These are phyloP conservation scores for Eretmochelys imbricata DNA, from an alignment of 2,113 vertebrate species.

Conservation along the genomic window DNA sequence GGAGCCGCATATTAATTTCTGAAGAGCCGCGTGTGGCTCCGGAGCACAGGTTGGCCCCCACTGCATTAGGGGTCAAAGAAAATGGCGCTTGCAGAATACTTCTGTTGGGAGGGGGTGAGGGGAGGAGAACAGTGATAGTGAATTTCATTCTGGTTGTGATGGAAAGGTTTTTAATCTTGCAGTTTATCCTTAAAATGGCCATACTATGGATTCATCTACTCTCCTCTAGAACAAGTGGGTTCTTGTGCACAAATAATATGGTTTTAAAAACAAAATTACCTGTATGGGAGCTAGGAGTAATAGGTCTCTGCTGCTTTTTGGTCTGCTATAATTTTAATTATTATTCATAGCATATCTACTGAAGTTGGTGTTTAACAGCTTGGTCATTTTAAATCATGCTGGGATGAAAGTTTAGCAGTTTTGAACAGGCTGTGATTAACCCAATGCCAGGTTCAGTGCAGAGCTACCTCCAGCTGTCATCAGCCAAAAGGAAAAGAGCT, in stretches of 20 bases:
- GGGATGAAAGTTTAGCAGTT: neutral
- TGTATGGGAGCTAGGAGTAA: neutral
- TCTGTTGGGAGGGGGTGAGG: too few species aligned
- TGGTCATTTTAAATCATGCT: neutral
- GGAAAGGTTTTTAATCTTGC: neutral
- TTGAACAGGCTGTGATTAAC: neutral
- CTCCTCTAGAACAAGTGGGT: neutral
- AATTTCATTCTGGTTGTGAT: neutral
- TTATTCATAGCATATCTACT: neutral
- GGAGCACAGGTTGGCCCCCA: too few species aligned
- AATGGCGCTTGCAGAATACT: neutral
- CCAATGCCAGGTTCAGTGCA: rapidly evolving
- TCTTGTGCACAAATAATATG: neutral
- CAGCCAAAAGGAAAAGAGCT: neutral
- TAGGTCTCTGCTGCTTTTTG: neutral
- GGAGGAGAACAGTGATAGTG: neutral
- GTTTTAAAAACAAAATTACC: neutral
- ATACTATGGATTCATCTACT: neutral
- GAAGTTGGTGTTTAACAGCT: neutral
- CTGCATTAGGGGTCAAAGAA: neutral
- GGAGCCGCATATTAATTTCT: too few species aligned
- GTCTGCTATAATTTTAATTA: neutral
- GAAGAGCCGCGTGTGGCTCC: too few species aligned
- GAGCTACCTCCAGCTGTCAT: neutral
- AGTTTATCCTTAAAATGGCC: rapidly evolving